Base-by-base conservation (phyloP, 2,113 vertebrate genomes). In the Pachycephala philippinensis region DNA sequence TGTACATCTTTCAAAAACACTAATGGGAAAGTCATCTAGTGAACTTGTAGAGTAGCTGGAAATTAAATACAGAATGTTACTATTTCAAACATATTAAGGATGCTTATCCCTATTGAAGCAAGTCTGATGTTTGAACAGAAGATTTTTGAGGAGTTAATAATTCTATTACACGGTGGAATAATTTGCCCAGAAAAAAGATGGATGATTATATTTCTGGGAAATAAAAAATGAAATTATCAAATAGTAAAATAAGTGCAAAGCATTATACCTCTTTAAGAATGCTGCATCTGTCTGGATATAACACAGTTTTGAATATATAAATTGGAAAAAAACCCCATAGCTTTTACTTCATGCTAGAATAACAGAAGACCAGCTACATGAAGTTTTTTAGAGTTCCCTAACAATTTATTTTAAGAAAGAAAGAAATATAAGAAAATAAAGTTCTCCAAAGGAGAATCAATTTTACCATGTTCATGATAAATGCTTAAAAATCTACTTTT, bases 81-180 rank as follows among this genome's bases (percentile, higher is more conserved):
- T 70, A 28, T 90, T 93, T 70, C 75, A 95, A 94, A 84, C 42
- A 66, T 84, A 63, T 90, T 85, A 93, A 86, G 74, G 56, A 40
- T 2, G 1, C 50, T 96, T 87, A 83, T 63, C 54, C 75, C 54
- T 52, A 86, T 54, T 74, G 82, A 77, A 84, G 54, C 54, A 94
- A 90, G 68, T 70, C 79, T 85, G 79, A 63, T 86, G n/a, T 86
- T 90, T 93, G 79, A 85, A 81, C 35, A 86, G 77, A 70, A 94
- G 82, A 75, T 86, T 93, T 95, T 66, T 83, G 54, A 88, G 66
- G 75, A 90, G 71, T 95, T 96, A 97, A 94, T 95, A 94, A 91
- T 83, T 91, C 75, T 84, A 45, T 88, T 95, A 64, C 64, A 84
- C 0, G 2, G 80, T 89, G 47, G 66, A 90, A 90, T 92, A 72